phyloP scores from a whole-genome alignment of 2,113 vertebrate species.

The Hiodon tergisus region DNA sequence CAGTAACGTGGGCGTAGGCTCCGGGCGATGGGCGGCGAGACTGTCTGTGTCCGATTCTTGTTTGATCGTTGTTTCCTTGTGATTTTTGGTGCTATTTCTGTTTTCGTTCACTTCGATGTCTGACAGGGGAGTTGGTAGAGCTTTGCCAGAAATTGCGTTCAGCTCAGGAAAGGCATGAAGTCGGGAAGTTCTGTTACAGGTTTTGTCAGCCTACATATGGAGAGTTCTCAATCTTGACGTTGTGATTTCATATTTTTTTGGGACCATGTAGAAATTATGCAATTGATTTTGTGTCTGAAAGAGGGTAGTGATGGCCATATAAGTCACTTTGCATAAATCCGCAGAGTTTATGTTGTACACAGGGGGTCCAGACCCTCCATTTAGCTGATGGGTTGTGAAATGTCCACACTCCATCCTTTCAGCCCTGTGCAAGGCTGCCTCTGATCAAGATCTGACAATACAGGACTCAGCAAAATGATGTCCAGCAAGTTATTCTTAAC shows the following conservation, averaged over 20 bases:
- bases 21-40: slow-evolving; percentile 33
- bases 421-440: not conserved
- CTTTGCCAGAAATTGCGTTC: not conserved
- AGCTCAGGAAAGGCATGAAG: not conserved
- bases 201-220: not conserved
- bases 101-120: slow-evolving; percentile 10
- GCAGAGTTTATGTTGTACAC: not conserved
- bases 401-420: not conserved
- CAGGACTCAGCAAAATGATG: not conserved
- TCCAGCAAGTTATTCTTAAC: not conserved
- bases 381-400: slow-evolving; percentile 8
- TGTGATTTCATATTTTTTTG: slow-evolving; percentile 11
- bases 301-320: slow-evolving; percentile 4
- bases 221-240: slow-evolving; percentile 3
- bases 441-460: not conserved
- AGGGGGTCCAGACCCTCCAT: slow-evolving; percentile 4
- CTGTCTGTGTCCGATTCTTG: not conserved
- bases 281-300: slow-evolving; percentile 18
- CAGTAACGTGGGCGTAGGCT: slow-evolving; percentile 26
- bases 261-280: slow-evolving; percentile 25
- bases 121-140: not conserved
- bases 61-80: not conserved
- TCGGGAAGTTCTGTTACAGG: not conserved
- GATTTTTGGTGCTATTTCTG: slow-evolving; percentile 20
- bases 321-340: no score